These are phyloP conservation scores for Tetraneura akinire DNA, from an alignment of 1,140 invertebrate genomes.

Conservation along the genomic window DNA sequence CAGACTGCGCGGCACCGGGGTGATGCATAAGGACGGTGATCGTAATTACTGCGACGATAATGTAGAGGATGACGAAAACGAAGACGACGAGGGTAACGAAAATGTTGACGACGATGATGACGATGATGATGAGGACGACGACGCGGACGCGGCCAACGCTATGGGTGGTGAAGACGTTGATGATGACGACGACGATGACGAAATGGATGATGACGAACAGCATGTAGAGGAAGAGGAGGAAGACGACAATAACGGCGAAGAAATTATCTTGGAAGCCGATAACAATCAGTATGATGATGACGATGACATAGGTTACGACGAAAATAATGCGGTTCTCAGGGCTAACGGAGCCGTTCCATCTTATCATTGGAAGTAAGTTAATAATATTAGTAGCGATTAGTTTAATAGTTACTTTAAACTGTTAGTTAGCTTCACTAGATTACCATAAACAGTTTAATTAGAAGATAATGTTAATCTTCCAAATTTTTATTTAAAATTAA, in stretches of 20 bases:
- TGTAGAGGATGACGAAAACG: neutral
- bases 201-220: neutral
- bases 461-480: no score
- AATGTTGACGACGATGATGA: neutral
- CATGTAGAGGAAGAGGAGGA: constrained; percentile 15
- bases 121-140: neutral
- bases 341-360: neutral
- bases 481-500: no score
- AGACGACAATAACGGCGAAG: neutral
- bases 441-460: no score
- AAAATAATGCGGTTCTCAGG: neutral
- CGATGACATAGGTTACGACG: constrained; percentile 3
- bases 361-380: constrained; percentile 43
- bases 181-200: neutral
- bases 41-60: neutral
- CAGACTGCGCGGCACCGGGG: neutral
- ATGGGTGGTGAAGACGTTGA: neutral
- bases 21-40: neutral
- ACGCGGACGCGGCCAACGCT: neutral
- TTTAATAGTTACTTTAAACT: no score
- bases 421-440: no score
- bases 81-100: neutral
- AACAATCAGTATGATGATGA: constrained; percentile 13
- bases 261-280: constrained; percentile 5
- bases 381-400: no score